Conservation (phyloP, 2,113 vertebrate species). For the Rhodinocichla rosea region DNA sequence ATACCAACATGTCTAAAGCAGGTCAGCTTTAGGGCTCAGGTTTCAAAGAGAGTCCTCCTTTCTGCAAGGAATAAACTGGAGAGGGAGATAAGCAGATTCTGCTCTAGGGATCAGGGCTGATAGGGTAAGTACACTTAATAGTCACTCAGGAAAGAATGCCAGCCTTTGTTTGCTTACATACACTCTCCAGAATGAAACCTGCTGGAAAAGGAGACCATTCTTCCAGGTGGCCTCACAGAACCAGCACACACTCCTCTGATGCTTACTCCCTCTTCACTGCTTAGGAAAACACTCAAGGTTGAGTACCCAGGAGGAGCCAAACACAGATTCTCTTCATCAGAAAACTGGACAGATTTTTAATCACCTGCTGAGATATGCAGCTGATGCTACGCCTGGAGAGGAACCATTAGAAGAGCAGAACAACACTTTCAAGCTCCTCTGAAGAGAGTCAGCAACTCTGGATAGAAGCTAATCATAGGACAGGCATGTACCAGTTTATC, state of each 20-base stretch:
- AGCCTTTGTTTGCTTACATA: not conserved
- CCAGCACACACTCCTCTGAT: not conserved
- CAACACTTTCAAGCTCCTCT: not conserved
- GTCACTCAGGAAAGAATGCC: not conserved
- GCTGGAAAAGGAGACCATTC: not conserved
- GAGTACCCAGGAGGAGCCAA: not conserved
- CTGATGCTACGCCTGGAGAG: not conserved
- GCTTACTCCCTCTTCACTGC: not conserved
- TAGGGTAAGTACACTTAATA: not conserved
- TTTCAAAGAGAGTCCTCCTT: not conserved
- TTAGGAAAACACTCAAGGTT: not conserved
- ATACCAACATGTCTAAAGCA: not conserved
- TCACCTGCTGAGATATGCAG: not conserved
- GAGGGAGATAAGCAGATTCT: not conserved
- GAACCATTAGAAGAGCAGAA: not conserved
- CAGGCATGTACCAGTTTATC: not conserved
- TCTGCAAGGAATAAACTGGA: not conserved
- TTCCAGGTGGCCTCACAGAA: not conserved
- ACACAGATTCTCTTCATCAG: not conserved
- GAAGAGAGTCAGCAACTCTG: not conserved
- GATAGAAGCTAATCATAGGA: not conserved
- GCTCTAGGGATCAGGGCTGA: not conserved
- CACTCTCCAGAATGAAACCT: not conserved
- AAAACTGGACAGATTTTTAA: not conserved
- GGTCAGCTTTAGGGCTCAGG: not conserved